These are phyloP conservation scores for Sander vitreus DNA, from an alignment of 2,113 vertebrate genomes.

Conservation along the genomic window DNA sequence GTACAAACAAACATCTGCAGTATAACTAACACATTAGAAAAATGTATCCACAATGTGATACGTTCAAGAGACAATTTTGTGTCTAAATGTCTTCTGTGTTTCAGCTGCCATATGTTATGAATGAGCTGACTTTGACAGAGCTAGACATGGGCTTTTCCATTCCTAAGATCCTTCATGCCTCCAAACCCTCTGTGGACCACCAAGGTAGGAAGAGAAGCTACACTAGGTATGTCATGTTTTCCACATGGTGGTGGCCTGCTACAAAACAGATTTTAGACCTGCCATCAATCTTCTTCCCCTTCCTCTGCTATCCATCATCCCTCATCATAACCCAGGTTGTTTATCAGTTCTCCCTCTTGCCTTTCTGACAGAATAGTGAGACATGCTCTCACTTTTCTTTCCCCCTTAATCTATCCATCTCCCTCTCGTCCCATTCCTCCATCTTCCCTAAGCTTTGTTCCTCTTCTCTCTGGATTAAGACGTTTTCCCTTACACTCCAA, in stretches of 20 bases:
- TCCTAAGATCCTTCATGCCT: slow-evolving; percentile 95
- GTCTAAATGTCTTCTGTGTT: slow-evolving; percentile 25
- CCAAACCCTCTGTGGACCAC: slow-evolving; percentile 93
- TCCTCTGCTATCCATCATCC: not conserved
- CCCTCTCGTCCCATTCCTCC: not conserved
- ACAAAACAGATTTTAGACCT: not conserved
- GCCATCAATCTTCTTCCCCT: not conserved
- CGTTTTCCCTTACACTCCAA: not conserved
- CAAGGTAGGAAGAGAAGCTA: slow-evolving; percentile 87
- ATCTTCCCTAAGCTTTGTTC: slow-evolving; percentile 12
- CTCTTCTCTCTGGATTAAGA: slow-evolving; percentile 28
- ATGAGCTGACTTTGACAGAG: slow-evolving; percentile 96
- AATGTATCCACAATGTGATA: not conserved
- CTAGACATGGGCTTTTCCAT: slow-evolving; percentile 97
- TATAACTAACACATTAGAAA: not conserved
- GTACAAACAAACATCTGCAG: not conserved
- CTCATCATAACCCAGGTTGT: not conserved
- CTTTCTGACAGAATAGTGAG: slow-evolving; percentile 12
- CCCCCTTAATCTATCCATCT: slow-evolving; percentile 4
- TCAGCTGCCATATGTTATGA: slow-evolving; percentile 98
- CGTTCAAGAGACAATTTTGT: not conserved
- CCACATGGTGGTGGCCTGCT: not conserved
- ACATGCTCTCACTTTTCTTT: slow-evolving; percentile 5
- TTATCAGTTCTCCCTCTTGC: not conserved
- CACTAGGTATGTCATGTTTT: not conserved